Evolutionary conservation across 2,797 vertebrate genomes (phyloP), one percentile per base, ranked within the genome.

Genomic region (Masticophis lateralis): DNA sequence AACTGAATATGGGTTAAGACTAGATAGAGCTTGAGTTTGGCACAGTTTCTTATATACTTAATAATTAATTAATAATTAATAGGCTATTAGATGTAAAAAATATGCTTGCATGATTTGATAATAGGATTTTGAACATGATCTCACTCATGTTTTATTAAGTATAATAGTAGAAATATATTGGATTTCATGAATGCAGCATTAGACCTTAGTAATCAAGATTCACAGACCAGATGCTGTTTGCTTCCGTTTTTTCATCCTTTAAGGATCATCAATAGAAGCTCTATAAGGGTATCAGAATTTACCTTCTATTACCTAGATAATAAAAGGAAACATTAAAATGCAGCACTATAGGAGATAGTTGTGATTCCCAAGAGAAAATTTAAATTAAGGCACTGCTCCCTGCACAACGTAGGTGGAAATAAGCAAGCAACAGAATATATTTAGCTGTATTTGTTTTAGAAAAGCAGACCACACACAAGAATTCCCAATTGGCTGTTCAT

Each of bases 201-300:
- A n/a, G 66, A 94, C 94, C 55, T 11, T 61, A 92, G 93, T 9
- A 92, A n/a, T 90, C 89, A 83, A 87, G 53, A 69, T 69, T 74
- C 37, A 90, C 89, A 93, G 53, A 93, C 51, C 43, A 89, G 10
- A 20, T 87, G 28, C 92, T 95, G 74, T 92, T 92, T 92, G 86
- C 11, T 2, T 28, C 4, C 93, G 61, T 92, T 60, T 94, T 8
- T 12, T 8, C 6, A 5, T n/a, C 6, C 12, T 32, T 91, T 93
- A 32, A 92, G 28, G 56, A 83, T 90, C 90, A 60, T 69, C 27
- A 92, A 56, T 90, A 86, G 90, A 91, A 74, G 18, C 27, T n/a
- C 28, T 86, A 60, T 60, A 91, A 28, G 12, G 32, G 18, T 83
- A 12, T 95, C 3, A 1, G 47, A 79, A 7, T 94, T 95, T 94